These are phyloP conservation scores for Folsomia manolachei DNA, from an alignment of 2,888 invertebrate genomes.

Conservation along the genomic window DNA sequence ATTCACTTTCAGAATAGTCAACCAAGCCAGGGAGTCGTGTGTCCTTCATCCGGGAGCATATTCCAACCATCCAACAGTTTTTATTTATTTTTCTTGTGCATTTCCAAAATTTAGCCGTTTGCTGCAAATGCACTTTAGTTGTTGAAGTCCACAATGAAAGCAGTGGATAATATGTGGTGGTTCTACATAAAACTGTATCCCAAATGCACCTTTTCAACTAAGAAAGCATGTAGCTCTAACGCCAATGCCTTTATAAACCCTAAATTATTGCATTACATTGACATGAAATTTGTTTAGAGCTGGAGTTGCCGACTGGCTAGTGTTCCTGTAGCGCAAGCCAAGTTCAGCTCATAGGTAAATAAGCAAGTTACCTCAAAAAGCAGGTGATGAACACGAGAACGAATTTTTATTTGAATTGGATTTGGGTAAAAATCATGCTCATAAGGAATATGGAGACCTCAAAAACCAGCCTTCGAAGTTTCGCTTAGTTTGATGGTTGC, in stretches of 20 bases:
- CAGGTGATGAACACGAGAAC: constrained; percentile 51
- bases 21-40: neutral
- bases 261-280: neutral
- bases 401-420: constrained; percentile 51
- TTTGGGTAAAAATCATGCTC: constrained; percentile 50
- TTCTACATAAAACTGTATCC: too few species aligned
- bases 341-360: too few species aligned
- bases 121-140: too few species aligned
- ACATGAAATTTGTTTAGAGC: constrained; percentile 2
- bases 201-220: neutral
- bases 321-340: neutral
- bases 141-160: too few species aligned
- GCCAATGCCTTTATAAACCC: neutral
- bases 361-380: constrained; percentile 20
- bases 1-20: neutral
- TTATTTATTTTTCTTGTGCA: constrained; percentile 20
- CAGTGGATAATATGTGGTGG: too few species aligned
- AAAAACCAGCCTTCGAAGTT: constrained; percentile 25
- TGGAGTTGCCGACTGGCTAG: neutral
- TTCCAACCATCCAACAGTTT: constrained; percentile 25
- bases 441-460: constrained; percentile 27
- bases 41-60: neutral
- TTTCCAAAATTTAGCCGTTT: constrained; percentile 13
- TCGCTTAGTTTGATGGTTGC: neutral
- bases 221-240: too few species aligned